phyloP scores from a whole-genome alignment of 2,888 invertebrate genomes.

The Trisateles emortualis region DNA sequence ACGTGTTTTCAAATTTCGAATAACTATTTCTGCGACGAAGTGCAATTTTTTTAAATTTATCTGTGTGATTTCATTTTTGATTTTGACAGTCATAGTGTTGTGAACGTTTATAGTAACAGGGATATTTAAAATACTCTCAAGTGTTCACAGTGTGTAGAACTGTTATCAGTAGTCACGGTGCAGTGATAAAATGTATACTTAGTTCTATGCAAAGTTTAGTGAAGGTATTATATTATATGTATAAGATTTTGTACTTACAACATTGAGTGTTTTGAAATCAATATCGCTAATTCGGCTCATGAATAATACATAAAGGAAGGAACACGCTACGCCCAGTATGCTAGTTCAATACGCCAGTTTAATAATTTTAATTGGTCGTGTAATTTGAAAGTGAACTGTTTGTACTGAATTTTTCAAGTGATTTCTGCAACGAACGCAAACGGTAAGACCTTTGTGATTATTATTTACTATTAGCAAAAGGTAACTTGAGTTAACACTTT shows the following conservation, averaged over 20 bases:
- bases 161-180: constrained; percentile 42
- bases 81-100: constrained; percentile 39
- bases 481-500: too few relatives aligned
- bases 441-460: constrained; percentile 28
- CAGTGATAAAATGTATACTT: constrained; percentile 54
- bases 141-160: not conserved
- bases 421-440: constrained; percentile 22
- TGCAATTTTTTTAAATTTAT: constrained; percentile 25
- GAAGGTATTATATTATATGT: constrained; percentile 46
- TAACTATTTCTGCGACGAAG: constrained; percentile 28
- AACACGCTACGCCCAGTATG: constrained; percentile 59
- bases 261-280: constrained; percentile 51
- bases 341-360: constrained; percentile 46
- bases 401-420: constrained; percentile 21
- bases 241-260: constrained; percentile 25
- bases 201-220: constrained; percentile 23
- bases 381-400: constrained; percentile 47
- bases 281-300: constrained; percentile 52
- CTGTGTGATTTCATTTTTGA: constrained; percentile 24
- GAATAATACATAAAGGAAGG: constrained; percentile 57
- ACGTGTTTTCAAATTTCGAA: constrained; percentile 61
- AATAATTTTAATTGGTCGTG: constrained; percentile 52
- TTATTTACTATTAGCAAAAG: not conserved
- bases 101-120: constrained; percentile 3
- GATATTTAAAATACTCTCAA: not conserved